These are phyloP conservation scores for Dryoscopus gambensis DNA, from an alignment of 2,113 vertebrate genomes.

Conservation along the genomic window DNA sequence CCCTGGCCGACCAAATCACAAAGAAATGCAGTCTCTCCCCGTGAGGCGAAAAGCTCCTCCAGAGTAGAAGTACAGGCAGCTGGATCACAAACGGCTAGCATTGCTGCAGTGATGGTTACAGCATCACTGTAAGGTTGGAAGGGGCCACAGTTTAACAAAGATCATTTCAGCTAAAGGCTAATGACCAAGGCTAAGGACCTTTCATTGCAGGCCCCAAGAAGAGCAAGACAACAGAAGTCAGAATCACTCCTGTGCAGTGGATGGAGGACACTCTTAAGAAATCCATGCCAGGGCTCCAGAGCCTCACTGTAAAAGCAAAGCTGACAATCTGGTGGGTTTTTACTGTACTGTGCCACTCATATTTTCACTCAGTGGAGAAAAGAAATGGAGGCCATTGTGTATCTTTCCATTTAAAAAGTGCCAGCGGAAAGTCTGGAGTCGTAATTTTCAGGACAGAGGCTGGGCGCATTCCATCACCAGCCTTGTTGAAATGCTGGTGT, in stretches of 20 bases:
- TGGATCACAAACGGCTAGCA: neutral
- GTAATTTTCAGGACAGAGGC: neutral
- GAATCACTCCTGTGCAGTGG: neutral
- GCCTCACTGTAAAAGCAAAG: neutral
- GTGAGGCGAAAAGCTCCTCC: neutral
- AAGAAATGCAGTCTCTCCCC: neutral
- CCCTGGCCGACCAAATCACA: neutral
- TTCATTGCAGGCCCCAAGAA: neutral
- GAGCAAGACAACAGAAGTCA: neutral
- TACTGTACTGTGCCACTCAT: neutral
- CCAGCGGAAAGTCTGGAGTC: neutral
- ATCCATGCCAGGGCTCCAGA: neutral
- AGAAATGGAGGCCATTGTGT: neutral
- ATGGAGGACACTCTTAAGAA: neutral
- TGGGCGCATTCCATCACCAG: neutral
- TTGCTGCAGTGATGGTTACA: neutral
- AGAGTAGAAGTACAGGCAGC: neutral
- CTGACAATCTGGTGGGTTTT: neutral
- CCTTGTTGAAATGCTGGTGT: neutral
- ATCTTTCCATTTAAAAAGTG: neutral
- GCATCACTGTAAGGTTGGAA: neutral
- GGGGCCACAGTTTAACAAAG: neutral
- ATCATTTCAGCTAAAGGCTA: neutral
- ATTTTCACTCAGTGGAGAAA: neutral
- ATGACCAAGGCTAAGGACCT: neutral